phyloP scores from a whole-genome alignment of 2,888 invertebrate genomes.

The Hyles lineata region DNA sequence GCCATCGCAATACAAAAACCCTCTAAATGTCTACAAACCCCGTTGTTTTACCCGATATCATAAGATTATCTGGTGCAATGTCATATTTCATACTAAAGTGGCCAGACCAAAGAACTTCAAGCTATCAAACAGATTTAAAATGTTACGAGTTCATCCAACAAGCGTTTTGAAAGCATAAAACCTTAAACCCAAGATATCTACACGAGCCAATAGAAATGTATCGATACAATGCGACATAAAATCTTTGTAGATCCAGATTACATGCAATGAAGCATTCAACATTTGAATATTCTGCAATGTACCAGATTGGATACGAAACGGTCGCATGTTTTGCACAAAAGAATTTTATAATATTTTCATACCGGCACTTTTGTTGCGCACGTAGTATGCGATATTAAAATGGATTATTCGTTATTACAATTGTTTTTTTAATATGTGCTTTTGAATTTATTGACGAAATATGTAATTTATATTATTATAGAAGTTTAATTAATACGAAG shows the following conservation, averaged over 20 bases:
- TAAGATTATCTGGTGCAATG: too few relatives aligned
- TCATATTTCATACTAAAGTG: too few relatives aligned
- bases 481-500: too few relatives aligned
- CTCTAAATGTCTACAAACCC: too few relatives aligned
- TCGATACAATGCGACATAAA: not conserved
- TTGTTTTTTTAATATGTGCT: not conserved
- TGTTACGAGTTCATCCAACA: too few relatives aligned
- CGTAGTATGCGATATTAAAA: conserved; percentile 1
- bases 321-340: conserved; percentile 31
- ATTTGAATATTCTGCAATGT: conserved; percentile 38
- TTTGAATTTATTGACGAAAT: not conserved
- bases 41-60: too few relatives aligned
- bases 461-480: not conserved
- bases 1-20: too few relatives aligned
- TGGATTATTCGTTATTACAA: not conserved
- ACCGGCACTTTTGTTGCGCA: not conserved
- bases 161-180: not conserved
- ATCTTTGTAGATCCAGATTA: conserved; percentile 39
- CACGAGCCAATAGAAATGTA: not conserved
- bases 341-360: conserved; percentile 26
- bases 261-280: conserved; percentile 37
- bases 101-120: too few relatives aligned
- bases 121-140: too few relatives aligned
- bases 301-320: conserved; percentile 40
- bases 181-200: not conserved